Percentiles rank a stretch among this genome's conserved stretches.
phyloP scores from a whole-genome alignment of 2,113 vertebrate species.

The Pseudolaguvia tuberculata region DNA sequence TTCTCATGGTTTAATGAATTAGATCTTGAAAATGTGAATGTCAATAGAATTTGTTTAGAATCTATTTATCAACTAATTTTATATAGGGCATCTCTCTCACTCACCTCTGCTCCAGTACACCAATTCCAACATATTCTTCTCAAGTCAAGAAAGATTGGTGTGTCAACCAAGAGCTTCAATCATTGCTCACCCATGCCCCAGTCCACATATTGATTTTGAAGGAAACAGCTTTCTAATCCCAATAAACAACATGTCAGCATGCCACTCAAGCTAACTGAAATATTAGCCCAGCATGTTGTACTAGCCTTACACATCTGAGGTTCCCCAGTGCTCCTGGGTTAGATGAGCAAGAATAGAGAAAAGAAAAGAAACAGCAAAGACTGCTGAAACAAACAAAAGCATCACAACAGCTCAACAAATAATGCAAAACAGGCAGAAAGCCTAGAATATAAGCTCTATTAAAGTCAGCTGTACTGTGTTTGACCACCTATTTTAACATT shows the following conservation, averaged over 20 bases:
- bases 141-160: conserved; percentile 46
- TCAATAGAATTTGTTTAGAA: background rate
- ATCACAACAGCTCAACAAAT: background rate
- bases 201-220: conserved; percentile 66
- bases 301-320: conserved; percentile 53
- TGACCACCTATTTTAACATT: background rate
- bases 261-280: conserved; percentile 70
- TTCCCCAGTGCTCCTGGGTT: conserved; percentile 59
- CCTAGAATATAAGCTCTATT: background rate
- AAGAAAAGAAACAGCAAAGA: conserved; percentile 47
- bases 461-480: background rate
- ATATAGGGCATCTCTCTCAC: background rate
- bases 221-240: conserved; percentile 76
- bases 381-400: background rate
- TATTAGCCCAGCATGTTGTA: conserved; percentile 73
- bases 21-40: background rate
- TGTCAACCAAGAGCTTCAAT: conserved; percentile 39
- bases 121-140: conserved; percentile 45
- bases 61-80: background rate
- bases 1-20: background rate
- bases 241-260: conserved; percentile 77
- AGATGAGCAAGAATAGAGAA: conserved; percentile 38
- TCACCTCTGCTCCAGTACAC: conserved; percentile 27
- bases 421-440: background rate
- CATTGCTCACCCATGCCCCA: conserved; percentile 47